Conservation (phyloP, 2,888 invertebrate species). For the Isoperla grammatica region DNA sequence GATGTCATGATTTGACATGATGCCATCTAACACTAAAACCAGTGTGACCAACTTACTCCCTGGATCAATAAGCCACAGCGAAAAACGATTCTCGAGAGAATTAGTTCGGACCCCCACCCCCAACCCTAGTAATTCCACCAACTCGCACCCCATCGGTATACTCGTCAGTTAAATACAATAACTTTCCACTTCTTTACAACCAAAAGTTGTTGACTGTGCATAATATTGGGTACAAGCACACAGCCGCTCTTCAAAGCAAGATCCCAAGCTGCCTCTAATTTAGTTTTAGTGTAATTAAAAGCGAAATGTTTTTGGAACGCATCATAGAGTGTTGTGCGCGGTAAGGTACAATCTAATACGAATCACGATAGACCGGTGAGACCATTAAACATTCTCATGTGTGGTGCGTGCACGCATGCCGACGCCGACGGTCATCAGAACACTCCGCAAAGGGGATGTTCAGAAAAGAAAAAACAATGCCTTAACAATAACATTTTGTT, state of each 20-base stretch:
- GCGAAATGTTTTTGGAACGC: neutral
- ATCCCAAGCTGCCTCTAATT: conserved; percentile 10
- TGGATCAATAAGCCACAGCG: conserved; percentile 31
- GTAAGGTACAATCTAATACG: no score
- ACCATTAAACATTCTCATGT: neutral
- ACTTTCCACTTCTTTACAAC: conserved; percentile 5
- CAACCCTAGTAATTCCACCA: neutral
- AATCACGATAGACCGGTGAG: neutral
- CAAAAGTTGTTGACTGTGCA: neutral
- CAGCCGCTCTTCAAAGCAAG: conserved; percentile 4
- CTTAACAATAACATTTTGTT: no score
- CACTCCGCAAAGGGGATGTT: no score
- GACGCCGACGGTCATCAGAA: neutral
- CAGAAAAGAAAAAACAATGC: no score
- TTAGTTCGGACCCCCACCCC: conserved; percentile 26
- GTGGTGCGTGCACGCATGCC: neutral
- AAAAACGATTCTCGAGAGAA: conserved; percentile 30
- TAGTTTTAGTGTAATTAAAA: conserved; percentile 16
- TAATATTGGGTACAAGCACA: neutral
- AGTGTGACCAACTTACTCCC: conserved; percentile 26
- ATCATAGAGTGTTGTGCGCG: no score
- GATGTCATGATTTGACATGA: conserved; percentile 6
- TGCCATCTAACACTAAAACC: conserved; percentile 15
- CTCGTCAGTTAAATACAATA: conserved; percentile 9
- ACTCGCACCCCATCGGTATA: neutral